phyloP scores from a whole-genome alignment of 2,888 invertebrate genomes.

The Dendrolimus houi region DNA sequence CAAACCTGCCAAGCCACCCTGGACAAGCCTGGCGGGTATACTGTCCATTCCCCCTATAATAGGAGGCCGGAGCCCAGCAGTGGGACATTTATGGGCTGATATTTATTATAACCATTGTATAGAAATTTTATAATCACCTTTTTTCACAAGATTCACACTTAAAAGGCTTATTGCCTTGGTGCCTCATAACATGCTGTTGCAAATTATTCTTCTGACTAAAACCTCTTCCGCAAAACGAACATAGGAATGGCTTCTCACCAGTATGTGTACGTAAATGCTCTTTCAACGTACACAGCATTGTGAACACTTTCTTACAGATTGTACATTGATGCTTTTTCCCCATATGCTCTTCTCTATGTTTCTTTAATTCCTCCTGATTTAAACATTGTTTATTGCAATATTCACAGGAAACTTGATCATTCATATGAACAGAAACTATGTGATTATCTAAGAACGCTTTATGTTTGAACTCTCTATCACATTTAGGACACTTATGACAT shows the following conservation, averaged over 20 bases:
- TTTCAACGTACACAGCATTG: conserved; percentile 74
- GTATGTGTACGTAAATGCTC: conserved; percentile 77
- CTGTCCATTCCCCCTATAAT: too few relatives aligned
- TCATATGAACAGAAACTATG: conserved; percentile 57
- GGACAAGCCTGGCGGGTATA: too few relatives aligned
- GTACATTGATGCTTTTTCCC: conserved; percentile 69
- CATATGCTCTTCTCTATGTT: conserved; percentile 63
- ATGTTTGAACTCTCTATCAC: conserved; percentile 74
- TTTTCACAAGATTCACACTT: conserved; percentile 63
- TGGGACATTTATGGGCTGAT: too few relatives aligned
- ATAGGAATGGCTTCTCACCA: conserved; percentile 76
- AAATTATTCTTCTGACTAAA: conserved; percentile 79
- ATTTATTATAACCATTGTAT: too few relatives aligned
- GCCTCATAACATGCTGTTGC: conserved; percentile 74
- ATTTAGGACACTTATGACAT: conserved; percentile 40
- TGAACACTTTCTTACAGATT: conserved; percentile 52
- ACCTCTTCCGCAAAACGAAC: conserved; percentile 73
- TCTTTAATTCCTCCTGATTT: conserved; percentile 46
- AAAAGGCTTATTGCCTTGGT: conserved; percentile 66
- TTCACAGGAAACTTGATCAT: conserved; percentile 53
- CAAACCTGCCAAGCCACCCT: too few relatives aligned
- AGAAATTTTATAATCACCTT: conserved; percentile 23
- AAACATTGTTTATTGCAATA: conserved; percentile 57
- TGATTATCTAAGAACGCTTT: conserved; percentile 73
- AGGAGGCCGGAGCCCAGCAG: too few relatives aligned